Evolutionary conservation across 2,797 vertebrate species (phyloP), one percentile per base, ranked within the genome.

Genomic region (Peromyscus aztecus): DNA sequence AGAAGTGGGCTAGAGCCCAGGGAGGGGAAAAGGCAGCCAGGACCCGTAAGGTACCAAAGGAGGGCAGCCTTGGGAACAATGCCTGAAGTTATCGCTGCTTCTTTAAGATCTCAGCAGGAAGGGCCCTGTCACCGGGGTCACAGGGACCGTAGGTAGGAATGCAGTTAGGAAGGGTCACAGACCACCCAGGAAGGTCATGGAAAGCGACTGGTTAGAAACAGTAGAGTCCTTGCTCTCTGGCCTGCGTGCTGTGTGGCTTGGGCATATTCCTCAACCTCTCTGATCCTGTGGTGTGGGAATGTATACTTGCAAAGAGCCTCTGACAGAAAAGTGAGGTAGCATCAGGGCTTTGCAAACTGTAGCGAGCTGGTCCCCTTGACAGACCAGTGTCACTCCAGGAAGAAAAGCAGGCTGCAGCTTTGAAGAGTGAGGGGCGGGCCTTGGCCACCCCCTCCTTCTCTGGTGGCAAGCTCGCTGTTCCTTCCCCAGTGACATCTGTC

Each of bases 401-500:
- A 91, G 61, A 43, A 0, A 4, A 61, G 92, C 86, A 67, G 10
- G 52, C 4, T 71, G 95, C 55, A 52, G 67, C 40, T 88, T 61
- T 31, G 9, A 61, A 61, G 77, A 49, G 71, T 16, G 37, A 23
- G 96, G 84, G 81, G 65, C 76, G 9, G 37, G 6, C 6, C 92
- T 46, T 73, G 55, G 90, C n/a, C 4, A 1, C 85, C 84, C 91
- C 13, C 4, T 19, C 10, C 77, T 77, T 7, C 75, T 86, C 63
- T 37, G 59, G 0, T 87, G 82, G 96, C 59, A 0, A 80, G 46
- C 86, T 43, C 67, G 71, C 97, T 86, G 97, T 89, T 96, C 90
- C 96, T 94, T 98, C 96, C 96, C 96, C 95, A 94, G 34, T 95
- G 97, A 96, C 97, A 98, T 96, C 97, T 97, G 98, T 94, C 97